Evolutionary conservation across 2,797 vertebrate species (phyloP), one percentile per base, ranked within the genome.

Genomic region (Pseudochaenichthys georgianus): DNA sequence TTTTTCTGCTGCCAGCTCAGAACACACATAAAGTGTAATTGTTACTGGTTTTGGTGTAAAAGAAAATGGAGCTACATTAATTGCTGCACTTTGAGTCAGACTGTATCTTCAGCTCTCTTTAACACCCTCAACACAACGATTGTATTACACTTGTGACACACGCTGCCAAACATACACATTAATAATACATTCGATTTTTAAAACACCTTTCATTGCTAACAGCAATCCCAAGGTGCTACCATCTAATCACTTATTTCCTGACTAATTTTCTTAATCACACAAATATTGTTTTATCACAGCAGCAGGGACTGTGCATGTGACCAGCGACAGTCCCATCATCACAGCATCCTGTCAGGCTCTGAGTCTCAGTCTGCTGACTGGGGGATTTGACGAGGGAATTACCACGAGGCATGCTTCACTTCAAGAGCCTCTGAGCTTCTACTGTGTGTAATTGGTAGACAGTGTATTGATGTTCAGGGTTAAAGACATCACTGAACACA

Each of bases 231-330:
- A 28, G 28, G 28, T 28, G 28, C 28, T 28, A 28, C 3, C 19
- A 45, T 13, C 12, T 64, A 50, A 17, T 45, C 23, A 9, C 2
- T 21, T 28, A 62, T 34, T 31, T 3, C 15, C 38, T 38, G 15
- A 8, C 52, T 73, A 12, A 16, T 16, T 21, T 23, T 41, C 48
- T 45, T 0, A 66, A 41, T 63, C 54, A 41, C 28, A 38, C 61
- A 45, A 64, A 75, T 41, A 53, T 48, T 12, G 69, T 43, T 62
- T 52, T 50, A 53, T 69, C 50, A 17, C 51, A 10, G 66, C 48
- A 55, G 57, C 52, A 4, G 38, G 31, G 47, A 53, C 53, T 52
- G 28, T 13, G 51, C 46, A 21, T 57, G 19, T 41, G 57, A 38
- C 31, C 42, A 13, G 53, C 64, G 71, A 21, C 55, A 2, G 21